Conservation (phyloP, 2,797 vertebrate species). For the Pseudomugil gertrudae region DNA sequence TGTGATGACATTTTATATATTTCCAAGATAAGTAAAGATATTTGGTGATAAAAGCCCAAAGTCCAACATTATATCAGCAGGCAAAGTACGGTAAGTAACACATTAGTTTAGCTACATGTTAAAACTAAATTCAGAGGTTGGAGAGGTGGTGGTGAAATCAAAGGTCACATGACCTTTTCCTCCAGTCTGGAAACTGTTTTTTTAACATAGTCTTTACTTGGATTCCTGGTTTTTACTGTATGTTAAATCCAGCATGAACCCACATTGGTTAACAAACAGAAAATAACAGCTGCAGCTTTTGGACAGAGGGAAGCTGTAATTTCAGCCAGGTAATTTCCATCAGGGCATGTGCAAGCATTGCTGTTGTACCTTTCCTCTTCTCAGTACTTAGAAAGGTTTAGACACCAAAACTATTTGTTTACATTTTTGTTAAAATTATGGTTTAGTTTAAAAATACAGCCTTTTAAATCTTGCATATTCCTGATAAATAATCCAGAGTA, state of each 20-base stretch:
- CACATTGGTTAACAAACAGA: no score
- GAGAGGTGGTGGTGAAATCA: no score
- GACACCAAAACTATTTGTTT: neutral
- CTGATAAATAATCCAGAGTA: neutral
- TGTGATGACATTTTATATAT: no score
- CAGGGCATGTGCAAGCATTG: neutral
- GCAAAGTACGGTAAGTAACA: no score
- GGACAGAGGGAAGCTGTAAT: neutral
- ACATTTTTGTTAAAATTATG: neutral
- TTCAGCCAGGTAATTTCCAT: neutral
- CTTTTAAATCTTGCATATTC: neutral
- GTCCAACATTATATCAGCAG: no score
- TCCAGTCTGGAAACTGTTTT: no score
- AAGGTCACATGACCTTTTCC: no score
- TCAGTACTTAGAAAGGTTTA: neutral
- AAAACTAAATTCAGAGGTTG: neutral
- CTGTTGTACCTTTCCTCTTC: neutral
- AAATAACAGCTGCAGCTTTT: no score
- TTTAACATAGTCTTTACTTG: neutral
- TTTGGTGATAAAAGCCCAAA: no score
- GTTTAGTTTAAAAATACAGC: neutral
- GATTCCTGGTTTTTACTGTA: neutral
- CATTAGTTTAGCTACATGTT: no score
- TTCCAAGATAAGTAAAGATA: no score
- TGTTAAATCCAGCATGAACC: neutral